Percentiles rank a stretch among this genome's conserved stretches.
phyloP scores from a whole-genome alignment of 2,797 vertebrate genomes.

The Cuniculus paca region DNA sequence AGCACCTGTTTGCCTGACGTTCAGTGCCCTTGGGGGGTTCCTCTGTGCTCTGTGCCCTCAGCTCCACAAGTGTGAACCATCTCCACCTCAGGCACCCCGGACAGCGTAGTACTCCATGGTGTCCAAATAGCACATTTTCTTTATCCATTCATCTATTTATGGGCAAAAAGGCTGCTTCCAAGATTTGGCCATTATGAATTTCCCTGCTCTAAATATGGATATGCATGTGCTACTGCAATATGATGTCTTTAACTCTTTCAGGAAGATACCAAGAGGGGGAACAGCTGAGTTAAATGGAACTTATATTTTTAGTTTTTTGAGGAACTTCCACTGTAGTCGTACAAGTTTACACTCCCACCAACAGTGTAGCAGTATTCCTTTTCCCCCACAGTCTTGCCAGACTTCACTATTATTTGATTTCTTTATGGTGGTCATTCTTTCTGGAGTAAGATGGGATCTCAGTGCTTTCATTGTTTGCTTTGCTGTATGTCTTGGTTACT shows the following conservation, averaged over 20 bases:
- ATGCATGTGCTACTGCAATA: background rate
- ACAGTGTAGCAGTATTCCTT: background rate
- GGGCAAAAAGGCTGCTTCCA: background rate
- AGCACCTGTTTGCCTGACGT: no score
- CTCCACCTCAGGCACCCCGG: no score
- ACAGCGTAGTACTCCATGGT: background rate
- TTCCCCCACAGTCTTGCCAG: background rate
- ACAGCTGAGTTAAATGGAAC: background rate
- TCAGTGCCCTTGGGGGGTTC: no score
- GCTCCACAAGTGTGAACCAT: no score
- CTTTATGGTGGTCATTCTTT: background rate
- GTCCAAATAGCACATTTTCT: background rate
- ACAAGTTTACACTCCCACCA: background rate
- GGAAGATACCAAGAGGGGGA: background rate
- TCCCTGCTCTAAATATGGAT: background rate
- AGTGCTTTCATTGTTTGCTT: background rate
- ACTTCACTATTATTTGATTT: background rate
- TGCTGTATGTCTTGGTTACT: background rate
- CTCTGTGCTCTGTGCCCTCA: no score
- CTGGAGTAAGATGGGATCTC: background rate
- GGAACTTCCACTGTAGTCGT: background rate
- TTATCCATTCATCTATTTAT: background rate
- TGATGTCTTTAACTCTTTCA: background rate
- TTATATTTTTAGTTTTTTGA: background rate
- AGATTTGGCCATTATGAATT: background rate